phyloP scores from a whole-genome alignment of 2,797 vertebrate genomes.

The Paedocypris micromegethes region DNA sequence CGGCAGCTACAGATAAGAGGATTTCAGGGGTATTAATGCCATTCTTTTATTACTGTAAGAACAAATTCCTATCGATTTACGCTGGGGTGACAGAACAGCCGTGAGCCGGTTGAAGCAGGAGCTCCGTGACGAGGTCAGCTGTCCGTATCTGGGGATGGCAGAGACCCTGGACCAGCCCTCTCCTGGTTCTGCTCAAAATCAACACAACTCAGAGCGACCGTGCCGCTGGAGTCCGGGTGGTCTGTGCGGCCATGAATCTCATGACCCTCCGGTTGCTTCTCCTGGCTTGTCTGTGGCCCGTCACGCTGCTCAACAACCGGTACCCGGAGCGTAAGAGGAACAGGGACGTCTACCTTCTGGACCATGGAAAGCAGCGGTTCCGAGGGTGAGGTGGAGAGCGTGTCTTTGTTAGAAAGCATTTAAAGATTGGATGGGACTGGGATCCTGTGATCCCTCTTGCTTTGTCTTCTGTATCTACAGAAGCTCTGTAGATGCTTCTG shows the following conservation, averaged over 20 bases:
- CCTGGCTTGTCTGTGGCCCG: conserved; percentile 63
- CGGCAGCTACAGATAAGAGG: conserved; percentile 70
- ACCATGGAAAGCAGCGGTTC: conserved; percentile 69
- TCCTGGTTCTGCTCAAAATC: neutral
- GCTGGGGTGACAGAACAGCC: conserved; percentile 58
- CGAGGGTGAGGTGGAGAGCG: conserved; percentile 60
- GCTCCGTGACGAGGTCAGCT: neutral
- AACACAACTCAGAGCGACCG: conserved; percentile 1
- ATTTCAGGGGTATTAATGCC: conserved; percentile 76
- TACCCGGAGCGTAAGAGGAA: conserved; percentile 63
- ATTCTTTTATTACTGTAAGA: conserved; percentile 67
- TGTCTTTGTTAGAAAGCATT: too few species aligned
- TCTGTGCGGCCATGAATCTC: conserved; percentile 59
- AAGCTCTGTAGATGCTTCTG: too few species aligned
- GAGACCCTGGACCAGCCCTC: neutral
- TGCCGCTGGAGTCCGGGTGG: neutral
- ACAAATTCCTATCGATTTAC: conserved; percentile 74
- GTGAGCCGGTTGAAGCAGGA: neutral
- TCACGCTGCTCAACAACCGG: conserved; percentile 60
- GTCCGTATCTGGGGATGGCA: conserved; percentile 15
- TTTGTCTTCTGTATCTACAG: too few species aligned
- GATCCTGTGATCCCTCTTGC: too few species aligned
- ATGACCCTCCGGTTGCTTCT: conserved; percentile 65
- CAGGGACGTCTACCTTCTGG: conserved; percentile 68
- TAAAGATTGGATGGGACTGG: too few species aligned